Conservation (phyloP, 1,140 invertebrate species). For the Eriosoma lanigerum region DNA sequence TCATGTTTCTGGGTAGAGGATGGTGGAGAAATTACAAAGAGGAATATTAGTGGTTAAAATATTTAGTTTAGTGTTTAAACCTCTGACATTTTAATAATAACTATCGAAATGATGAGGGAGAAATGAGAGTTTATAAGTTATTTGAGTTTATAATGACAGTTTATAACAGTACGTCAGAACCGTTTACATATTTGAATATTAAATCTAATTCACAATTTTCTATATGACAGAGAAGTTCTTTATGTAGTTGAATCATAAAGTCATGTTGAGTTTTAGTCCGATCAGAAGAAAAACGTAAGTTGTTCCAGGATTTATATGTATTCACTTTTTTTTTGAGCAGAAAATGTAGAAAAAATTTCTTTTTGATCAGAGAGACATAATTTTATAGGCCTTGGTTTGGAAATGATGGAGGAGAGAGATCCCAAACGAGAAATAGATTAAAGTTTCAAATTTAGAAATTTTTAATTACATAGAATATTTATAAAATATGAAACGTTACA, state of each 20-base stretch:
- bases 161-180: no score
- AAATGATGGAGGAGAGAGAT: background rate
- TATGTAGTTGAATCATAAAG: background rate
- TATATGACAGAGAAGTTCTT: background rate
- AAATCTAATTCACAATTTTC: background rate
- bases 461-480: no score
- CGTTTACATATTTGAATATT: background rate
- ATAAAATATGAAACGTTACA: no score
- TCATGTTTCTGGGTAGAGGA: no score
- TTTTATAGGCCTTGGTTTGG: background rate
- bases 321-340: background rate
- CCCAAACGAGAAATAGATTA: background rate
- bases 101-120: background rate
- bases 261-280: background rate
- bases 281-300: constrained; percentile 1
- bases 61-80: no score
- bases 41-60: no score
- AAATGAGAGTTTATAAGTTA: background rate
- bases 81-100: background rate
- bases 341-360: background rate
- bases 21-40: no score
- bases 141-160: background rate
- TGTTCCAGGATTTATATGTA: background rate
- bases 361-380: background rate
- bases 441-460: no score